A percentile compares a stretch with the other conserved stretches of the same genome.
Conservation (phyloP, 2,888 invertebrate genomes). For the Oscheius myriophilus region DNA sequence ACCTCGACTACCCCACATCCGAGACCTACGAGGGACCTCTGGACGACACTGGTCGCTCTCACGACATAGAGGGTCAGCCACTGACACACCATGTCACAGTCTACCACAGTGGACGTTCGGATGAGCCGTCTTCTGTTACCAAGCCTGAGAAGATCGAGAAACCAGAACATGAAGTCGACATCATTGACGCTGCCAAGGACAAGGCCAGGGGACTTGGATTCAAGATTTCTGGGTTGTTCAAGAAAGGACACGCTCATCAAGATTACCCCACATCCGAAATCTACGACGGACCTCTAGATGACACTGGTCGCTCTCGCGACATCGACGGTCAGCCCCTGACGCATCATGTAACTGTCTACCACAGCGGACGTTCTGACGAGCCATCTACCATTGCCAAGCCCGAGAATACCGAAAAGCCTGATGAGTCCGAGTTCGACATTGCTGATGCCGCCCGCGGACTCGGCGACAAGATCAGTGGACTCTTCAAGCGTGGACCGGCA, state of each 20-base stretch:
- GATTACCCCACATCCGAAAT: constrained; percentile 42
- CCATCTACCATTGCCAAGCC: background rate
- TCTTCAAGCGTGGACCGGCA: constrained; percentile 37
- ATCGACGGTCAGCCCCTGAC: constrained; percentile 39
- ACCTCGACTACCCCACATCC: constrained; percentile 41
- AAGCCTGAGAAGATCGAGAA: background rate
- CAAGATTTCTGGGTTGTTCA: constrained; percentile 41
- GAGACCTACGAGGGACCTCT: constrained; percentile 39
- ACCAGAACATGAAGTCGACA: background rate
- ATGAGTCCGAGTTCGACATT: background rate
- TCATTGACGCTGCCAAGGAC: background rate
- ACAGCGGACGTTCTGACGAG: constrained; percentile 37
- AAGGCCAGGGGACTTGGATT: constrained; percentile 1
- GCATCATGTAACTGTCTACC: constrained; percentile 43
- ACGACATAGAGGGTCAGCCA: constrained; percentile 40
- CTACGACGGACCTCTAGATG: constrained; percentile 45
- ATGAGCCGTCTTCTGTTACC: constrained; percentile 11
- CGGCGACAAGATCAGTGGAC: constrained; percentile 35
- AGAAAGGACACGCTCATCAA: constrained; percentile 37
- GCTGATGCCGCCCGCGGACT: background rate
- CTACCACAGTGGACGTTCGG: constrained; percentile 30
- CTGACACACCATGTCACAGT: constrained; percentile 36
- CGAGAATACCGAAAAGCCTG: constrained; percentile 18
- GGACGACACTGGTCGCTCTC: constrained; percentile 36
- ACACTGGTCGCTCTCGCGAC: constrained; percentile 25